A percentile compares a stretch with the other conserved stretches of the same genome.
These are phyloP conservation scores for Saguinus imperator DNA, from an alignment of 2,113 vertebrate genomes.

Conservation along the genomic window DNA sequence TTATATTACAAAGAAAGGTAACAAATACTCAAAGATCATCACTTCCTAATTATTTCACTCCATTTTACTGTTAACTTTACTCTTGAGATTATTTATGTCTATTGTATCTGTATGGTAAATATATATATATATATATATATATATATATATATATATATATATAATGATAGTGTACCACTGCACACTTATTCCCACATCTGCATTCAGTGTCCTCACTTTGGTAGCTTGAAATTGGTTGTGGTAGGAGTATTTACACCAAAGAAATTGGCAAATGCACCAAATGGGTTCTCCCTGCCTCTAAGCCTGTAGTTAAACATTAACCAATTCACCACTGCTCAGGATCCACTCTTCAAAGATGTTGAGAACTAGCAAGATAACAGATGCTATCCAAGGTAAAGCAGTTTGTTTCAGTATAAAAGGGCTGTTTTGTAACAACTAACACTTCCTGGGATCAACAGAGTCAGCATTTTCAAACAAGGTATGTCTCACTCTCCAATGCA, in stretches of 20 bases:
- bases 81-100: not conserved
- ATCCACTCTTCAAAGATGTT: not conserved
- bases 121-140: no score
- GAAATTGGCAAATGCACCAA: not conserved
- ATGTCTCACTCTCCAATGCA: not conserved
- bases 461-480: not conserved
- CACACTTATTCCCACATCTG: not conserved
- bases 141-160: no score
- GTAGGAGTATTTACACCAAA: not conserved
- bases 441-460: not conserved
- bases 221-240: not conserved
- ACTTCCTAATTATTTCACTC: not conserved
- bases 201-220: not conserved
- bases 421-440: not conserved
- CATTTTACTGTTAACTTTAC: not conserved
- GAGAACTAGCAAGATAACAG: not conserved
- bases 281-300: not conserved
- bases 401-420: slow-evolving; percentile 19
- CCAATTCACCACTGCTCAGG: not conserved
- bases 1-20: not conserved
- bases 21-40: not conserved
- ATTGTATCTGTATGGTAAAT: not conserved
- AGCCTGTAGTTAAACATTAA: not conserved
- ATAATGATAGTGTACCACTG: not conserved
- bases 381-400: not conserved